Evolutionary conservation across 2,888 invertebrate genomes (phyloP), one percentile per base, ranked within the genome.

Genomic region (Gastrophysa polygoni): DNA sequence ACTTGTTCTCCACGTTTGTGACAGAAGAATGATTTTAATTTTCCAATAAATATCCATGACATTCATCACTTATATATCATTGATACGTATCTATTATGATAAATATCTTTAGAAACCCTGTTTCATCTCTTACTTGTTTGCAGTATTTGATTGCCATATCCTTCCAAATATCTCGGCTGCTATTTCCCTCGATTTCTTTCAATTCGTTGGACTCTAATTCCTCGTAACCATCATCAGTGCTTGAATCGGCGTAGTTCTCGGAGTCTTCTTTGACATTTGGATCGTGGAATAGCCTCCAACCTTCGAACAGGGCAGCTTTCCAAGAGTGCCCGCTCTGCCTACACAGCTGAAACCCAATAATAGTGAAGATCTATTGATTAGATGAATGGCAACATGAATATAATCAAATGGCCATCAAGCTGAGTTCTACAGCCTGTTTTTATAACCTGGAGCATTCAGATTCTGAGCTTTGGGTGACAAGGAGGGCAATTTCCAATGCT

Each of bases 221-320:
- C 44, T 68, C 70, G 62, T 64, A 66, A 14, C 63, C 66, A 34
- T 68, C 66, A 46, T 66, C 87, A 29, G 65, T 57, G 21, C 71
- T 69, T 59, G 81, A 82, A 56, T 79, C 76, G 11, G 69, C 65
- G 20, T 72, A 72, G 34, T 68, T 68, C 60, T 79, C 77, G n/a
- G 78, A 71, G 66, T 82, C 83, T 54, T 83, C 81, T 52, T 86
- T 85, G 73, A 88, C 89, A 75, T 95, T 93, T 5, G 93, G 89
- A 83, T 97, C 95, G 77, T 96, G 92, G 73, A 90, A 88, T 24
- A 95, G 84, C 59, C 90, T 86, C 95, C 96, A 96, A 2, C 97
- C 97, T 79, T 96, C 92, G 38, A 97, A 82, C 18, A 93, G 88
- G 3, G 95, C 95, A 0, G 95, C 95, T 52, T 95, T 84, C 96